These are phyloP conservation scores for Drosophila nigrodunni DNA, from an alignment of 1,140 invertebrate genomes.

Conservation along the genomic window DNA sequence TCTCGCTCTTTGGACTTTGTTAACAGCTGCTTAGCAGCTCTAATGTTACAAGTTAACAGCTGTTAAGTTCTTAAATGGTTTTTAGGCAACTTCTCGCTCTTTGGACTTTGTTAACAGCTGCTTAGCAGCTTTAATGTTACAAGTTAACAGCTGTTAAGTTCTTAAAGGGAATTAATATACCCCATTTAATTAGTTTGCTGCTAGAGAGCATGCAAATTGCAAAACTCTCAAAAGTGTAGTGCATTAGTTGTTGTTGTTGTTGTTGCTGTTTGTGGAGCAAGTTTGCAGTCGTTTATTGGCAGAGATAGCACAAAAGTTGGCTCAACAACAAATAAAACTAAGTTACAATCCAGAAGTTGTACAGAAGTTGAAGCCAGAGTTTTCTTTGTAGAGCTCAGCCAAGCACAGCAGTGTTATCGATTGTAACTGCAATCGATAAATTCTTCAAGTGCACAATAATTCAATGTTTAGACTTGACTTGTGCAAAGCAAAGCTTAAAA, in stretches of 20 bases:
- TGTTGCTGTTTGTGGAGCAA: slow-evolving; percentile 29
- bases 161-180: background rate
- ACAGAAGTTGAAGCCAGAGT: background rate
- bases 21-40: background rate
- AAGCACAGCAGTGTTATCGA: background rate
- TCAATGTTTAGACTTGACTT: background rate
- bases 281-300: slow-evolving; percentile 32
- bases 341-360: slow-evolving; percentile 12
- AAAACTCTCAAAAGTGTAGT: slow-evolving; percentile 16
- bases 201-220: slow-evolving; percentile 13
- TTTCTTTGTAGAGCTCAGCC: background rate
- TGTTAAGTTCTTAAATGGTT: background rate
- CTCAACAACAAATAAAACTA: slow-evolving; percentile 5
- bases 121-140: background rate
- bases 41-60: background rate
- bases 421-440: background rate
- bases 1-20: background rate
- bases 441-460: background rate
- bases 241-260: slow-evolving; percentile 40
- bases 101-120: background rate
- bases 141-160: background rate
- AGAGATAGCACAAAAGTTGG: slow-evolving; percentile 16
- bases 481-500: too few species aligned
- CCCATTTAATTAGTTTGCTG: background rate
- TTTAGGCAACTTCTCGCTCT: too few species aligned